Conservation (phyloP, 2,888 invertebrate genomes). For the Aphidius colemani region DNA sequence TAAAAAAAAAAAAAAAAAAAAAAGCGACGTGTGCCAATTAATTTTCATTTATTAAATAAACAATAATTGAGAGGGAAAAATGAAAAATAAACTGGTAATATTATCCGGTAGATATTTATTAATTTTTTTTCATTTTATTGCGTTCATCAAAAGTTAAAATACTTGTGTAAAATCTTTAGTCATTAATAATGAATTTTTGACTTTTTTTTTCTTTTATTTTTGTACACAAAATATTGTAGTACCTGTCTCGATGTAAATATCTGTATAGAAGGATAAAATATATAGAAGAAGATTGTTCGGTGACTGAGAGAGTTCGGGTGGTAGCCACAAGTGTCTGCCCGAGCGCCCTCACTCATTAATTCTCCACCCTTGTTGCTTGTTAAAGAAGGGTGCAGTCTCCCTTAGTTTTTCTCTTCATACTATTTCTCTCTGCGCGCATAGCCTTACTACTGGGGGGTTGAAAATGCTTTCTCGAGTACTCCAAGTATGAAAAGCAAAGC, state of each 20-base stretch:
- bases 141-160: not conserved
- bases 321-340: constrained; percentile 61
- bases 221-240: not conserved
- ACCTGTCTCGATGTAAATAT: not conserved
- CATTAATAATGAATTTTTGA: too few relatives aligned
- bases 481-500: constrained; percentile 12
- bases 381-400: constrained; percentile 50
- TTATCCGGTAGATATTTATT: too few relatives aligned
- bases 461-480: constrained; percentile 51
- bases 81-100: too few relatives aligned
- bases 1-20: too few relatives aligned
- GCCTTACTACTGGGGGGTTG: constrained; percentile 39
- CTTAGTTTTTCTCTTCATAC: constrained; percentile 5
- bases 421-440: constrained; percentile 24
- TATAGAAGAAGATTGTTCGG: constrained; percentile 42
- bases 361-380: constrained; percentile 61
- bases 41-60: too few relatives aligned
- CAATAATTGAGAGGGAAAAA: too few relatives aligned
- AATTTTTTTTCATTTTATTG: not conserved
- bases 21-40: too few relatives aligned
- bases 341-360: constrained; percentile 60
- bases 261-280: constrained; percentile 22
- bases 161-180: too few relatives aligned
- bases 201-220: too few relatives aligned
- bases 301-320: constrained; percentile 49